Base-by-base conservation (phyloP, 2,113 vertebrate genomes). In the Python bivittatus region DNA sequence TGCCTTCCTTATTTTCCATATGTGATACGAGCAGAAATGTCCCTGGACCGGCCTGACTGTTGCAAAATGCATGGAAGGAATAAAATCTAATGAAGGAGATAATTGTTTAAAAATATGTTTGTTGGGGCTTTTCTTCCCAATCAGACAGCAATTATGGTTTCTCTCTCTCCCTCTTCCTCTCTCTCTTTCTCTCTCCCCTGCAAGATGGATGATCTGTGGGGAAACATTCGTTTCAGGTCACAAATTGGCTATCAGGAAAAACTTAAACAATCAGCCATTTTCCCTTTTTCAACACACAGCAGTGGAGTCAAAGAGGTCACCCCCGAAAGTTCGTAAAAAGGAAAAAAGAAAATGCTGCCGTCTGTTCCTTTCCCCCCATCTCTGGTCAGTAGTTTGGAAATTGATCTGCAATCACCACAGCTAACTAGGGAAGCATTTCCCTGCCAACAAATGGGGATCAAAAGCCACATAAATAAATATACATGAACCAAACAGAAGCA, bases 391-490 rank as follows among this genome's bases (percentile, higher is more conserved):
- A 94, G 90, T 96, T 92, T 97, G 92, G 95, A 96, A 97, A 97
- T 96, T 1, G 4, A 96, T 97, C 94, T 96, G 95, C 94, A 96
- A 93, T 88, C 91, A 42, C 48, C 95, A 42, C 85, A 88, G 95
- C 88, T 97, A 93, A 97, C 97, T 93, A 2, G 1, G 95, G 68
- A 61, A 94, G 44, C 88, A 86, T 86, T 96, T 96, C 94, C 92
- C 92, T 95, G 94, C 94, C 94, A 91, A 92, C 93, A 96, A 96
- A 96, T 91, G 64, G 95, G 95, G 96, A 97, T 97, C 96, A 97
- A 96, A 97, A 96, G 97, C 92, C 97, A 97, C 95, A 95, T 96
- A 97, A 97, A 98, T 97, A 98, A 97, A 97, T 98, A 97, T 94
- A 97, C 97, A 97, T 97, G 96, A 97, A 97, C 95, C 97, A 95